phyloP scores from a whole-genome alignment of 2,113 vertebrate genomes.

The Sisor rabdophorus region DNA sequence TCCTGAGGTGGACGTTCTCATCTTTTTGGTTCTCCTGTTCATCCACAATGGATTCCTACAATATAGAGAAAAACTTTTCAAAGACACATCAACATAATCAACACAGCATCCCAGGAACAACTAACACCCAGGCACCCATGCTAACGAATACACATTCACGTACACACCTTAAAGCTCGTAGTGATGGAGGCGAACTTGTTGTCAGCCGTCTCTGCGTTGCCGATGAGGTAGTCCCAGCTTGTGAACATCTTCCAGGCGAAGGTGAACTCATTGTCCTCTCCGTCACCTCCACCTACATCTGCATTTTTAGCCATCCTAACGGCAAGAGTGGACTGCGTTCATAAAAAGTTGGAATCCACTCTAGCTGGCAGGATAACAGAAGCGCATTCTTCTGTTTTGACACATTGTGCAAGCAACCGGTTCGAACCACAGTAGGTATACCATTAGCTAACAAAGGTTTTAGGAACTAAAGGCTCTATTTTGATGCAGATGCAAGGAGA shows the following conservation, averaged over 20 bases:
- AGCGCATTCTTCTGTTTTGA: constrained; percentile 47
- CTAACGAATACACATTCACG: not conserved
- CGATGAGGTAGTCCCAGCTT: constrained; percentile 98
- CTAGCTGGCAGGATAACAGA: constrained; percentile 54
- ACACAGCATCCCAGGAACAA: not conserved
- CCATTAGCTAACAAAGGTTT: no score
- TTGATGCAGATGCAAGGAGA: not conserved
- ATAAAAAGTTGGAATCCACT: constrained; percentile 44
- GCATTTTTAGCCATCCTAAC: constrained; percentile 92
- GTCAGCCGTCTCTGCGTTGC: constrained; percentile 93
- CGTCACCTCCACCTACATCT: constrained; percentile 81
- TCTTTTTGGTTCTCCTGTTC: constrained; percentile 98
- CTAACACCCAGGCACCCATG: not conserved
- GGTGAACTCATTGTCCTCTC: constrained; percentile 83
- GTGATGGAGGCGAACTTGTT: constrained; percentile 97
- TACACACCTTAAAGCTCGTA: constrained; percentile 93
- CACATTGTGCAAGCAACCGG: constrained; percentile 16
- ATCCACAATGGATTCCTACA: constrained; percentile 95
- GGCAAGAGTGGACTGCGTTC: constrained; percentile 48
- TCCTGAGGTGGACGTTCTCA: constrained; percentile 90
- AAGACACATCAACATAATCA: not conserved
- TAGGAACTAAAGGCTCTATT: not conserved
- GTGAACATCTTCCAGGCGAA: constrained; percentile 99
- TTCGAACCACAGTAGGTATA: constrained; percentile 16
- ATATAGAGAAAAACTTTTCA: constrained; percentile 25